Evolutionary conservation across 2,113 vertebrate species (phyloP).

Genomic region (Choloepus hoffmanni): DNA sequence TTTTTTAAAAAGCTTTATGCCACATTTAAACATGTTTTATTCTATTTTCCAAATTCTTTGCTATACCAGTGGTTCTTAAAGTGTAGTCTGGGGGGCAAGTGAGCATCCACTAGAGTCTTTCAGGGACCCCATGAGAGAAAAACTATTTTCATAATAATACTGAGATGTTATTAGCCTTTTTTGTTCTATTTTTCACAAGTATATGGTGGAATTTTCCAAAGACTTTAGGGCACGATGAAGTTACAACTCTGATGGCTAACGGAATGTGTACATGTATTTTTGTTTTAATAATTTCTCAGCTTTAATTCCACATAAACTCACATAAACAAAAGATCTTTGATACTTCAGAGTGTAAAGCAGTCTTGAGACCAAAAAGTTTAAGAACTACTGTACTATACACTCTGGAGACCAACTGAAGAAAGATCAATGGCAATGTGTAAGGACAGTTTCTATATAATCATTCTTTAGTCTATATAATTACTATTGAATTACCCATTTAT

Average conservation of each 20-base stretch:
- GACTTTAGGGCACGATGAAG: neutral
- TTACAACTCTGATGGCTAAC: neutral
- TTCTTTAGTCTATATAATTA: neutral
- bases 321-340: neutral
- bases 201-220: neutral
- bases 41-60: neutral
- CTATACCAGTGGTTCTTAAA: neutral
- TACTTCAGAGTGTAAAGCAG: neutral
- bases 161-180: neutral
- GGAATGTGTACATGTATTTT: neutral
- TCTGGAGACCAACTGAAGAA: neutral
- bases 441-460: neutral
- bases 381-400: neutral
- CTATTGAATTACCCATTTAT: neutral
- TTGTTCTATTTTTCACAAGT: neutral
- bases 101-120: neutral
- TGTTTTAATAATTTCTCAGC: neutral
- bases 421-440: neutral
- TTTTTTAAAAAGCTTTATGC: neutral
- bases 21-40: neutral
- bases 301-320: neutral
- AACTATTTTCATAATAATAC: neutral
- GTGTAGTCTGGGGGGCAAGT: neutral
- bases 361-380: neutral
- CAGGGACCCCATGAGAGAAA: neutral